Percentiles rank a stretch among this genome's conserved stretches.
Conservation (phyloP, 1,140 invertebrate species). For the Heliconius hewitsoni region DNA sequence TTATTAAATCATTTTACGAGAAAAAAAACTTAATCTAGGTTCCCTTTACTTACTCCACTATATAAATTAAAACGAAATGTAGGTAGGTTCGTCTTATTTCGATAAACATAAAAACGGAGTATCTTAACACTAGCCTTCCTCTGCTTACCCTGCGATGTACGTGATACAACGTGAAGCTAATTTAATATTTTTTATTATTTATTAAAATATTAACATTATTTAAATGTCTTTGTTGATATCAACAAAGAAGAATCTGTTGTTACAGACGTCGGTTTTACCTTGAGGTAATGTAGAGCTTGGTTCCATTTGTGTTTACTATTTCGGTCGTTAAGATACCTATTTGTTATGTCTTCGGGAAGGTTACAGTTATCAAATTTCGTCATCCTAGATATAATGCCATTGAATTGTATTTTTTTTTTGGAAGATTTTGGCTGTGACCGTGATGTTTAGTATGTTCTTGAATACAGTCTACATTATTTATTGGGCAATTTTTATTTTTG, state of each 20-base stretch:
- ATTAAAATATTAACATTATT: not conserved
- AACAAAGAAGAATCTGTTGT: constrained; percentile 26
- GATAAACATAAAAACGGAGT: too few relatives aligned
- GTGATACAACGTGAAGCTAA: too few relatives aligned
- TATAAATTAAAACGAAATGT: too few relatives aligned
- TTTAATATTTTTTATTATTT: too few relatives aligned
- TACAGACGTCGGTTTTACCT: constrained; percentile 45
- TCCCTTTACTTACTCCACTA: too few relatives aligned
- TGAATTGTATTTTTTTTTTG: constrained; percentile 11
- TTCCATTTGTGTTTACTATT: constrained; percentile 45
- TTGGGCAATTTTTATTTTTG: too few relatives aligned
- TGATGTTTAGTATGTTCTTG: not conserved
- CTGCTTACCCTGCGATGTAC: too few relatives aligned
- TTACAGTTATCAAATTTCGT: constrained; percentile 44
- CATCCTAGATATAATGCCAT: constrained; percentile 12
- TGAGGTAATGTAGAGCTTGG: constrained; percentile 54
- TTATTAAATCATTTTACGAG: not conserved
- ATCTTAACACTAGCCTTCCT: too few relatives aligned
- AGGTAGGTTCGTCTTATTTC: too few relatives aligned
- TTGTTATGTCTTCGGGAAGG: constrained; percentile 59
- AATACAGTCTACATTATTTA: not conserved
- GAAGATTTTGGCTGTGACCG: not conserved
- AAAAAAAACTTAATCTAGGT: too few relatives aligned
- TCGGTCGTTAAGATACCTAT: constrained; percentile 57
- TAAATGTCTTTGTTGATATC: constrained; percentile 3